A percentile compares a stretch with the other conserved stretches of the same genome.
phyloP scores from a whole-genome alignment of 2,113 vertebrate species.

The Aspiorhynchus laticeps region DNA sequence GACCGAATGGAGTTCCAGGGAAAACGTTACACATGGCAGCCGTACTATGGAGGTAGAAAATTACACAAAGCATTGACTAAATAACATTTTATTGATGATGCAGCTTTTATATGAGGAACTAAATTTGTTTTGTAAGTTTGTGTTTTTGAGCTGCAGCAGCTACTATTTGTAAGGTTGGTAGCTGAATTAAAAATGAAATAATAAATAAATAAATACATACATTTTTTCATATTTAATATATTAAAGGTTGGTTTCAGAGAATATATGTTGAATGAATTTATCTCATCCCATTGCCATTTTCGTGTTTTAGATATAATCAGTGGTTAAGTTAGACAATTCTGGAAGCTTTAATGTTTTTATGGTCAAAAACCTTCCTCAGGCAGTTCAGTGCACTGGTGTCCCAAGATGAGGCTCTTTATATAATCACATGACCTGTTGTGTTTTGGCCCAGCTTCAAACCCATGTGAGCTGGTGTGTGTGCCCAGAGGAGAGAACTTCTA shows the following conservation, averaged over 20 bases:
- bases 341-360: neutral
- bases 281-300: neutral
- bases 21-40: conserved; percentile 83
- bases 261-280: neutral
- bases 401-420: neutral
- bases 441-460: conserved; percentile 76
- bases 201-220: neutral
- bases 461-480: conserved; percentile 91
- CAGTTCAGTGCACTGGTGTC: neutral
- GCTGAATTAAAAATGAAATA: neutral
- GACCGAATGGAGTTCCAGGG: conserved; percentile 83
- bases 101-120: too few species aligned
- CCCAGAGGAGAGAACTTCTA: conserved; percentile 90
- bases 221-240: too few species aligned
- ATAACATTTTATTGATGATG: neutral
- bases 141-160: neutral
- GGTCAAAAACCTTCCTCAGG: neutral
- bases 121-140: neutral
- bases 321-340: neutral
- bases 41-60: conserved; percentile 85
- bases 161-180: neutral
- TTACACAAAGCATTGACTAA: neutral
- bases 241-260: too few species aligned
- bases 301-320: neutral
- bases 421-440: conserved; percentile 19